These are phyloP conservation scores for Illadopsis cleaveri DNA, from an alignment of 2,113 vertebrate species.

Conservation along the genomic window DNA sequence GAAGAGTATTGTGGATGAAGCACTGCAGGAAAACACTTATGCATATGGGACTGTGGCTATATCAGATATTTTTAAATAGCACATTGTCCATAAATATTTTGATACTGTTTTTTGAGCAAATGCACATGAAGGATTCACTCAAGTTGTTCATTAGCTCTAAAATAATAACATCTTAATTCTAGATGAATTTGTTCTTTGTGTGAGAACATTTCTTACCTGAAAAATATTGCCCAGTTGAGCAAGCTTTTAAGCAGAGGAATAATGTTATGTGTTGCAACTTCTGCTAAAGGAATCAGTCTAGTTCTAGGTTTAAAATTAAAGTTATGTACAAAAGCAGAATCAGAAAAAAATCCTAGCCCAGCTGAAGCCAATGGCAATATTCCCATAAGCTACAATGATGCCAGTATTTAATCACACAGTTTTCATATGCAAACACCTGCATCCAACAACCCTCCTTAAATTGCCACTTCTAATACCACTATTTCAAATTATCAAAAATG, in stretches of 20 bases:
- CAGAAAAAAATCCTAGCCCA: background rate
- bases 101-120: background rate
- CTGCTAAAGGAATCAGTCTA: background rate
- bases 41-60: background rate
- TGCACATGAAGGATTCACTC: background rate
- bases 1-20: background rate
- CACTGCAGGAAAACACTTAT: background rate
- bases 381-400: background rate
- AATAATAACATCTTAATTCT: constrained; percentile 29
- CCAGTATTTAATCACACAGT: background rate
- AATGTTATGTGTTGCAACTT: background rate
- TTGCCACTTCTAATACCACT: background rate
- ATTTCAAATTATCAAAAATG: constrained; percentile 11
- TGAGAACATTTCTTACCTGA: constrained; percentile 30
- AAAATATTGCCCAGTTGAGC: background rate
- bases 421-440: background rate
- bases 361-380: background rate
- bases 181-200: background rate
- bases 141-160: constrained; percentile 13
- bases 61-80: background rate
- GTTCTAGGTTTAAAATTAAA: background rate
- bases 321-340: background rate
- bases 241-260: background rate
- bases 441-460: constrained; percentile 36
- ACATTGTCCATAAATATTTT: background rate